phyloP scores from a whole-genome alignment of 92 coral and sea anemone species.

The Umimayanthus kanabou region DNA sequence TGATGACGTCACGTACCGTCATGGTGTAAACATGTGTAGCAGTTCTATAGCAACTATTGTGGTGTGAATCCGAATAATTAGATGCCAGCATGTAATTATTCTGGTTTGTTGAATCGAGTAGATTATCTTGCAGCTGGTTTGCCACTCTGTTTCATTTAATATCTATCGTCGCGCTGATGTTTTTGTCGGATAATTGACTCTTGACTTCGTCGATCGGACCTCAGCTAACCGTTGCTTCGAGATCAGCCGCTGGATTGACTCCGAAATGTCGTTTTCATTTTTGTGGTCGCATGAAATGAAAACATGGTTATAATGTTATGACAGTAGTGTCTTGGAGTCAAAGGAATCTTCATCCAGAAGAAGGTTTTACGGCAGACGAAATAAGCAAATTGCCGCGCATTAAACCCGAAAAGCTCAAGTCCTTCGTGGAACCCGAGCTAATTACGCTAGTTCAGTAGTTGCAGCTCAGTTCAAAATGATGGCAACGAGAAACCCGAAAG shows the following conservation, averaged over 20 bases:
- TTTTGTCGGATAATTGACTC: not conserved
- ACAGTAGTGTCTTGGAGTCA: constrained; percentile 32
- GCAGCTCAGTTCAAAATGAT: constrained; percentile 18
- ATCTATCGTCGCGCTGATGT: not conserved
- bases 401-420: not conserved
- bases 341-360: constrained; percentile 19
- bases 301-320: constrained; percentile 19
- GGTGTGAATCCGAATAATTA: constrained; percentile 24
- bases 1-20: constrained; percentile 27
- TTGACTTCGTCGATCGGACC: constrained; percentile 13
- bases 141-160: not conserved
- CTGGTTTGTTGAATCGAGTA: constrained; percentile 22
- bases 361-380: not conserved
- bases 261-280: constrained; percentile 7
- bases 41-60: constrained; percentile 46
- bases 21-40: constrained; percentile 30
- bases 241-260: not conserved
- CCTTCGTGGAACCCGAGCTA: constrained; percentile 6
- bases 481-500: constrained; percentile 44
- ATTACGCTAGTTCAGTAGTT: not conserved
- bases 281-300: constrained; percentile 21
- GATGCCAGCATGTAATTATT: constrained; percentile 16
- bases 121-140: constrained; percentile 17
- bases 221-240: not conserved
- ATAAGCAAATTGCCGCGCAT: not conserved